phyloP scores from a whole-genome alignment of 2,888 invertebrate species.

The Pemphredon lugubris region DNA sequence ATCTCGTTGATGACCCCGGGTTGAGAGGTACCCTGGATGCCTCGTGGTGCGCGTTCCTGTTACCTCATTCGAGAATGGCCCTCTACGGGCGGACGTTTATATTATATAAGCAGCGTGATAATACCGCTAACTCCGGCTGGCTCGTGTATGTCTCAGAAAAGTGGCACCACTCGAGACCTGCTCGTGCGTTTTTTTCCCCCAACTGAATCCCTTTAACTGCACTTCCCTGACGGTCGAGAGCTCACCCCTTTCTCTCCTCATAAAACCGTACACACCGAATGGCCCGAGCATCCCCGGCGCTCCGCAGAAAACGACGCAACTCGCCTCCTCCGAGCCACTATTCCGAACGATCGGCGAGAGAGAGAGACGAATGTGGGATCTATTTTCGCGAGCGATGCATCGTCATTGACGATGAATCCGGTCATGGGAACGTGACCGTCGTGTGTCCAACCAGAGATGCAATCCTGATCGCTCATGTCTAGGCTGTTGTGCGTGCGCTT shows the following conservation, averaged over 20 bases:
- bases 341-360: no score
- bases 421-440: no score
- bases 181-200: slow-evolving; percentile 54
- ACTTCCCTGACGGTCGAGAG: slow-evolving; percentile 40
- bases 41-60: slow-evolving; percentile 6
- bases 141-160: slow-evolving; percentile 64
- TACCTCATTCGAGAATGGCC: slow-evolving; percentile 49
- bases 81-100: slow-evolving; percentile 66
- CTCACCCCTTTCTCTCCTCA: slow-evolving; percentile 13
- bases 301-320: slow-evolving; percentile 8
- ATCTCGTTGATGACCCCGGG: no score
- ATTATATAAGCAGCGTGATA: slow-evolving; percentile 70
- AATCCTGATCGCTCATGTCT: no score
- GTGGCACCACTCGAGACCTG: slow-evolving; percentile 57
- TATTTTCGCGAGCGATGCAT: no score
- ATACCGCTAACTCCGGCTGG: slow-evolving; percentile 60
- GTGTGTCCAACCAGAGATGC: no score
- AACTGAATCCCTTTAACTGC: slow-evolving; percentile 45
- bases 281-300: slow-evolving; percentile 1
- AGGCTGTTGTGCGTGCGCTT: no score
- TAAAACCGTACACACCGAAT: slow-evolving; percentile 4
- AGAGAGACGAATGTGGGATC: no score
- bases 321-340: no score
- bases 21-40: no score
- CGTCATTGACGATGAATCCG: no score